Percentiles rank a stretch among this genome's conserved stretches.
phyloP scores from a whole-genome alignment of 2,888 invertebrate genomes.

The Parnassius glacialis region DNA sequence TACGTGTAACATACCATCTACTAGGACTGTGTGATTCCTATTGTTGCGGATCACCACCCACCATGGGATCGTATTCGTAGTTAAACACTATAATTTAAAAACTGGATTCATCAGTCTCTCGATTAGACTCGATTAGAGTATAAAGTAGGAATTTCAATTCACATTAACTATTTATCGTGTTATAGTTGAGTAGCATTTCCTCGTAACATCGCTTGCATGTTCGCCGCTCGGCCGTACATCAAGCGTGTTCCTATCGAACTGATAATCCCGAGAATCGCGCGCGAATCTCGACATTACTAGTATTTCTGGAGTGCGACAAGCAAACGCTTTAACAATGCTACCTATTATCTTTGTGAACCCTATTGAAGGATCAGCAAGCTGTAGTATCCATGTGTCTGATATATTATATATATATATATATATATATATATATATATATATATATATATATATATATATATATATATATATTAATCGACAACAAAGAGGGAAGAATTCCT shows the following conservation, averaged over 20 bases:
- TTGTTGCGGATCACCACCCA: too few species aligned
- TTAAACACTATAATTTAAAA: too few species aligned
- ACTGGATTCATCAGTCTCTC: too few species aligned
- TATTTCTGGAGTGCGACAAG: conserved; percentile 13
- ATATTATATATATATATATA: too few species aligned
- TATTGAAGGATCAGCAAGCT: not conserved
- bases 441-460: too few species aligned
- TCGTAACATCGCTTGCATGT: conserved; percentile 11
- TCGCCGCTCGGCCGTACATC: conserved; percentile 14
- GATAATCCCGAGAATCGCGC: conserved; percentile 14
- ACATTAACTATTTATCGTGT: conserved; percentile 9
- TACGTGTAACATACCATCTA: too few species aligned
- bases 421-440: too few species aligned
- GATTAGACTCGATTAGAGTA: not conserved
- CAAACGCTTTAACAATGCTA: conserved; percentile 13
- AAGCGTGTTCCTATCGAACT: conserved; percentile 20
- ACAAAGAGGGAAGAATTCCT: too few species aligned
- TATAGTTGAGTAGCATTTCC: conserved; percentile 1
- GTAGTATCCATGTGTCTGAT: too few species aligned
- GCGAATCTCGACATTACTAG: conserved; percentile 11
- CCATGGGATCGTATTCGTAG: too few species aligned
- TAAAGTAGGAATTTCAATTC: not conserved
- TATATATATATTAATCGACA: too few species aligned
- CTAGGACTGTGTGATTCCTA: too few species aligned
- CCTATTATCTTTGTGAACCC: not conserved